Conservation (phyloP, 2,888 invertebrate species). For the Pristionchus fissidentatus region DNA sequence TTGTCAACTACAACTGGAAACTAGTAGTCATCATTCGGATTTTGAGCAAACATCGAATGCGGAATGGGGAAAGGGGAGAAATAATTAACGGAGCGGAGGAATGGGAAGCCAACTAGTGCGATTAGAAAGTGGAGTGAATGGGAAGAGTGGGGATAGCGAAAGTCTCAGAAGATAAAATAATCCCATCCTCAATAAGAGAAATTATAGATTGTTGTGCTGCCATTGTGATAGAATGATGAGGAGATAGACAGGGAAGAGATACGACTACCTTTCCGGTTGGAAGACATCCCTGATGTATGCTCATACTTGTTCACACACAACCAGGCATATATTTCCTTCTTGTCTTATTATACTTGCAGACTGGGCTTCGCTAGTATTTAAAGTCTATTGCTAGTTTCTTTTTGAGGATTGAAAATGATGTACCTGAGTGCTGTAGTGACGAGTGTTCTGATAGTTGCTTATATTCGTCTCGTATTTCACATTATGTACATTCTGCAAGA, state of each 20-base stretch:
- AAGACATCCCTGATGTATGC: not conserved
- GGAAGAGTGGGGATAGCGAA: not conserved
- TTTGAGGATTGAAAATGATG: not conserved
- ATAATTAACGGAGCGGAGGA: too few species aligned
- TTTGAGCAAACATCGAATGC: too few species aligned
- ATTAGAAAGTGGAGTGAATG: not conserved
- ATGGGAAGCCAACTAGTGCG: too few species aligned
- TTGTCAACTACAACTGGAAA: too few species aligned
- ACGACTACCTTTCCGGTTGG: not conserved
- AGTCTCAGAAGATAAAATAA: not conserved
- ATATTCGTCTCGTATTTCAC: not conserved
- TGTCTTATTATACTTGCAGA: too few species aligned
- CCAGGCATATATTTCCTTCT: too few species aligned
- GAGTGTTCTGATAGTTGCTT: not conserved
- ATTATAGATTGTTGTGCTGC: not conserved
- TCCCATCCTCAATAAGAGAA: constrained; percentile 10
- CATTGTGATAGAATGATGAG: not conserved
- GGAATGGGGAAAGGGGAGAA: too few species aligned
- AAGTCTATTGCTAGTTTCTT: too few species aligned
- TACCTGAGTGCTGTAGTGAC: constrained; percentile 10
- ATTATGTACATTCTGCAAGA: not conserved
- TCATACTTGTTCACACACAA: not conserved
- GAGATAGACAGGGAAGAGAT: not conserved
- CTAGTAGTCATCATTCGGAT: too few species aligned
- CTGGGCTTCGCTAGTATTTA: too few species aligned